Evolutionary conservation across 92 coral and sea anemone genomes (phyloP).

Genomic region (Phenganax marumi): DNA sequence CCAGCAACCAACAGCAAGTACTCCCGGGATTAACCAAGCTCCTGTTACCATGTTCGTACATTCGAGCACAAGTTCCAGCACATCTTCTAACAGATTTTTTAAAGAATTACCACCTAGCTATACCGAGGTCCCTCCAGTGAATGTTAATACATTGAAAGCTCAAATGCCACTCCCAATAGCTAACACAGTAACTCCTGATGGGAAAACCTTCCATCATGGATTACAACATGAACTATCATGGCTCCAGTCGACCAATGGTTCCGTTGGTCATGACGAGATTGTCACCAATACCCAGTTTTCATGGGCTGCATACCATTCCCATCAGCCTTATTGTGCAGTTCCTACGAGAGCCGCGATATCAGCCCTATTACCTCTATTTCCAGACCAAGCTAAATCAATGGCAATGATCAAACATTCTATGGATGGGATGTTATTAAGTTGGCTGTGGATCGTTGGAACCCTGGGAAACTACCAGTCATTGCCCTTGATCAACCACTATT

Average conservation of each 20-base stretch:
- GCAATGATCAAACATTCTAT: conserved; percentile 53
- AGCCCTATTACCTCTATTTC: conserved; percentile 31
- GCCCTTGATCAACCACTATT: conserved; percentile 22
- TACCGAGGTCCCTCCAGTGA: conserved; percentile 41
- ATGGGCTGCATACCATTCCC: conserved; percentile 38
- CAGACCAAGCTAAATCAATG: conserved; percentile 45
- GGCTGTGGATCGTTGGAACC: not conserved
- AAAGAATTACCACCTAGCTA: conserved; percentile 20
- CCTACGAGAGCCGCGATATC: conserved; percentile 31
- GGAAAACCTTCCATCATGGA: too few relatives aligned
- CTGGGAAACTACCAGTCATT: conserved; percentile 1
- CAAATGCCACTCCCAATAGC: not conserved
- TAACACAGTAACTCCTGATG: too few relatives aligned
- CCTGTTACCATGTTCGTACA: not conserved
- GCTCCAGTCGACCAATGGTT: conserved; percentile 43
- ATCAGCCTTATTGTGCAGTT: not conserved
- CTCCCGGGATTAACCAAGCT: conserved; percentile 39
- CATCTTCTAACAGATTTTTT: not conserved
- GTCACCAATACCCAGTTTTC: conserved; percentile 1
- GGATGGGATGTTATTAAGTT: conserved; percentile 2
- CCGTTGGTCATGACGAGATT: not conserved
- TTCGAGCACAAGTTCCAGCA: too few relatives aligned
- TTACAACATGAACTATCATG: conserved; percentile 1
- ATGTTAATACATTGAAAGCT: not conserved
- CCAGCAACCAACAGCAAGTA: conserved; percentile 48